Evolutionary conservation across 2,113 vertebrate genomes (phyloP).

Genomic region (Eonycteris spelaea): DNA sequence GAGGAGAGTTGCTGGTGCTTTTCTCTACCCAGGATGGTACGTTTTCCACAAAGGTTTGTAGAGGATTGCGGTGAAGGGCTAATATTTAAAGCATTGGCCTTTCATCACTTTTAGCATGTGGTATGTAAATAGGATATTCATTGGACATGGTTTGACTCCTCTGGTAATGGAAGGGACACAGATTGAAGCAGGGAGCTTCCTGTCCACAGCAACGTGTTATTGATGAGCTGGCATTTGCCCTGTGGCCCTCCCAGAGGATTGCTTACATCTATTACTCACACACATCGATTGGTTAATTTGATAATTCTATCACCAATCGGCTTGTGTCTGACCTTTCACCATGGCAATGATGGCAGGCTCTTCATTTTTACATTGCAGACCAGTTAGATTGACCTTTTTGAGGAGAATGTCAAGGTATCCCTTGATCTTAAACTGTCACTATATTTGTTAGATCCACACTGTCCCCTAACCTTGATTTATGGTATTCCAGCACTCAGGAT

Average conservation of each 20-base stretch:
- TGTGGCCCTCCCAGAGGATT: constrained; percentile 87
- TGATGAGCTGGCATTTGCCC: constrained; percentile 95
- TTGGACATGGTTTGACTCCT: constrained; percentile 66
- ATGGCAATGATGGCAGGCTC: constrained; percentile 94
- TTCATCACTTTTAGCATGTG: constrained; percentile 72
- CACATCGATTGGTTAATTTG: constrained; percentile 98
- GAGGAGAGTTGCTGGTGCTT: background rate
- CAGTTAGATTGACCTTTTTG: constrained; percentile 95
- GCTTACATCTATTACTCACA: constrained; percentile 90
- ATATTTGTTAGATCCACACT: constrained; percentile 91
- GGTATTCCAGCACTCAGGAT: constrained; percentile 74
- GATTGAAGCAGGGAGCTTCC: constrained; percentile 84
- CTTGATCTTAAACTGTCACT: constrained; percentile 94
- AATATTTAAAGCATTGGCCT: constrained; percentile 73
- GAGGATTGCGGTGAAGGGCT: constrained; percentile 59
- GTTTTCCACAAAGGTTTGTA: constrained; percentile 54
- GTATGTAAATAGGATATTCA: constrained; percentile 40
- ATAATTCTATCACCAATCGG: constrained; percentile 99
- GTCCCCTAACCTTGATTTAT: constrained; percentile 89
- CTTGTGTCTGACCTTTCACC: constrained; percentile 98
- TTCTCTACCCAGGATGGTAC: constrained; percentile 33
- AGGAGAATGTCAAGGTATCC: constrained; percentile 95
- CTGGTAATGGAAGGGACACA: constrained; percentile 82
- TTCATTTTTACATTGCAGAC: constrained; percentile 93
- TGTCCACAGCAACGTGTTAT: constrained; percentile 86